phyloP scores from a whole-genome alignment of 2,113 vertebrate species.

The Vimba vimba region DNA sequence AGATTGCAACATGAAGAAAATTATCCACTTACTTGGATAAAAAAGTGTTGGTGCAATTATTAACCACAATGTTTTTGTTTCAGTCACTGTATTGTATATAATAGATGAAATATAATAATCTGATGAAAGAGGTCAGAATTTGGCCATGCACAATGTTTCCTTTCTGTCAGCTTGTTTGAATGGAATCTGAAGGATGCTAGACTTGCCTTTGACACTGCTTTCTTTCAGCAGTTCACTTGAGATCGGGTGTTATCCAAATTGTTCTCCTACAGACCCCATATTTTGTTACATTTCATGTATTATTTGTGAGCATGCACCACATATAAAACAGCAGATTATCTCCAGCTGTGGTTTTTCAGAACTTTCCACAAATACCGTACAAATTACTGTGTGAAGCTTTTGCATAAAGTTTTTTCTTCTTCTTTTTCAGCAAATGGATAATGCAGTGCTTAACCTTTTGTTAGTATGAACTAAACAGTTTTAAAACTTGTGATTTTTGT shows the following conservation, averaged over 20 bases:
- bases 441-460: background rate
- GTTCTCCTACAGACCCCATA: background rate
- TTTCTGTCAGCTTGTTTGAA: constrained; percentile 16
- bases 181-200: constrained; percentile 33
- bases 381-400: background rate
- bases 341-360: constrained; percentile 48
- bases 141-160: background rate
- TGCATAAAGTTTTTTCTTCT: background rate
- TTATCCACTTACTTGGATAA: background rate
- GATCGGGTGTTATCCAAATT: constrained; percentile 37
- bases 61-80: background rate
- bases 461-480: background rate
- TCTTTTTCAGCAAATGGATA: background rate
- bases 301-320: background rate
- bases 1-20: background rate
- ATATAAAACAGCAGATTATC: constrained; percentile 45
- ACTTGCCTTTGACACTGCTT: constrained; percentile 11
- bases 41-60: background rate
- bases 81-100: background rate
- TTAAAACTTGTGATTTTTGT: background rate
- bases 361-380: background rate
- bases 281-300: background rate
- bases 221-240: background rate
- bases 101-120: background rate
- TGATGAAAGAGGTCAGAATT: constrained; percentile 17